Evolutionary conservation across 2,888 invertebrate species (phyloP).

Genomic region (Melinaea marsaeus): DNA sequence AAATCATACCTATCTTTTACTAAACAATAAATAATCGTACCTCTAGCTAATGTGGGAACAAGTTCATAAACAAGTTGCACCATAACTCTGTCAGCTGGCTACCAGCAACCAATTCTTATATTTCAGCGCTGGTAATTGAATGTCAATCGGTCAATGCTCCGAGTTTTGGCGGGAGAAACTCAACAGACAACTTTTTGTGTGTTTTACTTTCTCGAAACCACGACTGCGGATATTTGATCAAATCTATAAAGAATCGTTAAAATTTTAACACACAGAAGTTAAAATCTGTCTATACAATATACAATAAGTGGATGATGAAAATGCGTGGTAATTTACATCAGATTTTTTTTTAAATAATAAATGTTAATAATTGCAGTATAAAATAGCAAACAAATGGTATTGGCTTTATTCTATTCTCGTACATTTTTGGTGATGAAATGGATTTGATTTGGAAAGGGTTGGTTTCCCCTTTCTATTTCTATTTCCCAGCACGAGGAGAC

Average conservation of each 20-base stretch:
- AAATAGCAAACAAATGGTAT: slow-evolving; percentile 4
- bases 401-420: too few species aligned
- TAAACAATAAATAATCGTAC: neutral
- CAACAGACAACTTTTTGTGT: slow-evolving; percentile 66
- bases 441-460: neutral
- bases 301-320: too few species aligned
- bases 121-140: slow-evolving; percentile 44
- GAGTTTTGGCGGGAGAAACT: slow-evolving; percentile 76
- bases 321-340: too few species aligned
- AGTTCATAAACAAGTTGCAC: slow-evolving; percentile 24
- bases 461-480: too few species aligned
- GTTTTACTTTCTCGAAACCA: slow-evolving; percentile 69
- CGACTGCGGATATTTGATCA: slow-evolving; percentile 24
- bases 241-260: too few species aligned
- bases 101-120: slow-evolving; percentile 23
- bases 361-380: neutral
- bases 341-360: too few species aligned
- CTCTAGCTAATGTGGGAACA: slow-evolving; percentile 10
- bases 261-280: too few species aligned
- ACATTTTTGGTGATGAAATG: neutral
- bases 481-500: too few species aligned
- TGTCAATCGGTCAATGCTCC: slow-evolving; percentile 74
- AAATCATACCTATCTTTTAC: too few species aligned
- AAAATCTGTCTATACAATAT: too few species aligned
- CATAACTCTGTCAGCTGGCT: slow-evolving; percentile 23